These are phyloP conservation scores for Drosophila algonquin DNA, from an alignment of 2,888 invertebrate genomes.

Conservation along the genomic window DNA sequence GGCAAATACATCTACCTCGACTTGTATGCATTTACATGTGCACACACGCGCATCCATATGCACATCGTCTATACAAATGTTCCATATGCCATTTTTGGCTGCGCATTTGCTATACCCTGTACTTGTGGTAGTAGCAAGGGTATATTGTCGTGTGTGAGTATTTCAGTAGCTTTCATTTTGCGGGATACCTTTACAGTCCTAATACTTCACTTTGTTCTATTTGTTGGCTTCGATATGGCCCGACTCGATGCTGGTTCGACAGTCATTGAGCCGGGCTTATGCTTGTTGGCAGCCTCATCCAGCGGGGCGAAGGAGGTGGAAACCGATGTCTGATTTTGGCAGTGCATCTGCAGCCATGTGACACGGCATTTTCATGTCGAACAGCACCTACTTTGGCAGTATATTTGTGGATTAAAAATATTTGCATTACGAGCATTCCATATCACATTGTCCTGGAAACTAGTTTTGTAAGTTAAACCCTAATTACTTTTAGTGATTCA, in stretches of 20 bases:
- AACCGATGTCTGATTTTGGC: slow-evolving; percentile 45
- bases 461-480: slow-evolving; percentile 7
- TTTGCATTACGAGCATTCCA: not conserved
- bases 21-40: slow-evolving; percentile 36
- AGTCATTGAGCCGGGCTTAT: slow-evolving; percentile 58
- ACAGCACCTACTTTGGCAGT: slow-evolving; percentile 18
- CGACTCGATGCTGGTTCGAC: slow-evolving; percentile 49
- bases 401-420: slow-evolving; percentile 6
- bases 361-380: slow-evolving; percentile 50
- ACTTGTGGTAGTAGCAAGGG: not conserved
- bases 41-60: slow-evolving; percentile 1
- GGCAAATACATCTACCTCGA: slow-evolving; percentile 55
- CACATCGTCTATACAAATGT: slow-evolving; percentile 1
- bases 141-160: not conserved
- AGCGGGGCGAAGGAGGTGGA: slow-evolving; percentile 32
- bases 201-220: not conserved
- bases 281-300: slow-evolving; percentile 52
- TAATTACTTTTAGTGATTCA: slow-evolving; percentile 32
- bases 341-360: slow-evolving; percentile 31
- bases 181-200: not conserved
- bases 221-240: slow-evolving; percentile 19
- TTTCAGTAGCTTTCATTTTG: not conserved
- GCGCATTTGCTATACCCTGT: slow-evolving; percentile 32
- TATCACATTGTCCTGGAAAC: not conserved
- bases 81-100: slow-evolving; percentile 46